Evolutionary conservation across 1,140 invertebrate species (phyloP).

Genomic region (Drosophila tsacasi): DNA sequence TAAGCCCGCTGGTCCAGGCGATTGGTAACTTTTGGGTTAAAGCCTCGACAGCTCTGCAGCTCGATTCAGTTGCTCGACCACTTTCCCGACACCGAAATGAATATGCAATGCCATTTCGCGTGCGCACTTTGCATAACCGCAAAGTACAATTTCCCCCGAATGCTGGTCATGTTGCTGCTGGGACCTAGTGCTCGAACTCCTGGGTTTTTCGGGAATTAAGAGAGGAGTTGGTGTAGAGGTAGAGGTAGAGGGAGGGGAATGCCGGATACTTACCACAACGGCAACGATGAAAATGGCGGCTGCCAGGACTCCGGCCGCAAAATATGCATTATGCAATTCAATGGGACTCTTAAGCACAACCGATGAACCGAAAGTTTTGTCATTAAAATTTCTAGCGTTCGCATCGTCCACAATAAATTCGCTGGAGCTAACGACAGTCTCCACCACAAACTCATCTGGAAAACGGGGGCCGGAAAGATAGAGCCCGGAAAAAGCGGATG

Average conservation of each 20-base stretch:
- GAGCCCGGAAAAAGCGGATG: background rate
- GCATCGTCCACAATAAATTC: conserved; percentile 86
- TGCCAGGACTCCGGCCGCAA: conserved; percentile 90
- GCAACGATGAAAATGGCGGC: conserved; percentile 89
- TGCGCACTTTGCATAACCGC: conserved; percentile 59
- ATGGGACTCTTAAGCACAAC: conserved; percentile 84
- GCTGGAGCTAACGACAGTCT: conserved; percentile 87
- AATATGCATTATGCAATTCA: conserved; percentile 90
- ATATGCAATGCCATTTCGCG: conserved; percentile 69
- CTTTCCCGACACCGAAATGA: conserved; percentile 65
- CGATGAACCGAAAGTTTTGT: conserved; percentile 88
- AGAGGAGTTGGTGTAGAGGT: background rate
- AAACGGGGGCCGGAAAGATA: conserved; percentile 32
- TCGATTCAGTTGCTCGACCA: conserved; percentile 39
- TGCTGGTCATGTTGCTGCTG: conserved; percentile 37
- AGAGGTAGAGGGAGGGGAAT: background rate
- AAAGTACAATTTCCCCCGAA: conserved; percentile 66
- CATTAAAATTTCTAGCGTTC: conserved; percentile 87
- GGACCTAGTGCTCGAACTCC: conserved; percentile 20
- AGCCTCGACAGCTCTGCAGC: conserved; percentile 21
- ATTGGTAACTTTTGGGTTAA: conserved; percentile 46
- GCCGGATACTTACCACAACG: conserved; percentile 87
- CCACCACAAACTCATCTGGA: conserved; percentile 88
- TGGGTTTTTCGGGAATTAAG: conserved; percentile 12
- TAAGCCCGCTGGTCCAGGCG: conserved; percentile 35